Evolutionary conservation across 92 coral and sea anemone species (phyloP).

Genomic region (Epizoanthus fatuus): DNA sequence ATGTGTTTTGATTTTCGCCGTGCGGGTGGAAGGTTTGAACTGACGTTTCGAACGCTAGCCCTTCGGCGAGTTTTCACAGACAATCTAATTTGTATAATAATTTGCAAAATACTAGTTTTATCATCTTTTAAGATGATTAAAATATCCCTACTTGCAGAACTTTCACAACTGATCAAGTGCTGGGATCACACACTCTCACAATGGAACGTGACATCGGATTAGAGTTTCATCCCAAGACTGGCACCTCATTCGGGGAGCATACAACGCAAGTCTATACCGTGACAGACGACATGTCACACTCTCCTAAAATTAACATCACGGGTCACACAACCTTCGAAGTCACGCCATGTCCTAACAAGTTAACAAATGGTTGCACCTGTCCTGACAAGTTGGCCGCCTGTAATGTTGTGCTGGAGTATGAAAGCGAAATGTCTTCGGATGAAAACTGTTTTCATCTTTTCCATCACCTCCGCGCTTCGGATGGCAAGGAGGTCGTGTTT

Average conservation of each 20-base stretch:
- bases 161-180: slow-evolving; percentile 46
- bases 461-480: slow-evolving; percentile 20
- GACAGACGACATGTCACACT: slow-evolving; percentile 62
- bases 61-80: too few species aligned
- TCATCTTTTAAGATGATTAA: not conserved
- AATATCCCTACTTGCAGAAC: slow-evolving; percentile 32
- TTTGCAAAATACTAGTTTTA: too few species aligned
- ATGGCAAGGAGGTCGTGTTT: slow-evolving; percentile 61
- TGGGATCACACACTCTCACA: slow-evolving; percentile 51
- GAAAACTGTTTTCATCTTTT: slow-evolving; percentile 63
- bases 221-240: slow-evolving; percentile 59
- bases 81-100: too few species aligned
- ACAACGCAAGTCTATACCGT: slow-evolving; percentile 57
- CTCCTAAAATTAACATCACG: slow-evolving; percentile 66
- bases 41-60: too few species aligned
- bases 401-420: slow-evolving; percentile 60
- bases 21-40: too few species aligned
- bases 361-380: slow-evolving; percentile 2
- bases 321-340: slow-evolving; percentile 61
- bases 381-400: slow-evolving; percentile 41
- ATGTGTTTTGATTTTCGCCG: too few species aligned
- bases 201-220: slow-evolving; percentile 59
- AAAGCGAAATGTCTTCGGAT: slow-evolving; percentile 76
- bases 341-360: slow-evolving; percentile 47
- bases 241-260: slow-evolving; percentile 63